Evolutionary conservation across 2,113 vertebrate species (phyloP), one percentile per base, ranked within the genome.

Genomic region (Canis aureus): DNA sequence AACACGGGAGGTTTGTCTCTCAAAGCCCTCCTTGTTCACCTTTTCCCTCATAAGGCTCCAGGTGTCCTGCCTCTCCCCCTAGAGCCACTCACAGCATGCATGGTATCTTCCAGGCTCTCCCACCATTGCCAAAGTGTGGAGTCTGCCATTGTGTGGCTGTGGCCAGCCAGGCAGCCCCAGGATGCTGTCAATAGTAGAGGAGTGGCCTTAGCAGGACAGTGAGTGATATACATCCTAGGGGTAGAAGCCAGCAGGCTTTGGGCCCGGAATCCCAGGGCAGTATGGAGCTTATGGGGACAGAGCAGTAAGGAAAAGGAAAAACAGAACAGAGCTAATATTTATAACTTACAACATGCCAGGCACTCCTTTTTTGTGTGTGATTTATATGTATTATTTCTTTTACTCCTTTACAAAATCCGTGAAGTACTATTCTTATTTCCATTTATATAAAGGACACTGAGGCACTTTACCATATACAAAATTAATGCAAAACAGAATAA

Each of bases 71-170:
- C 73, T n/a, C 13, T 83, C 57, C 27, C 66, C 9, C 7, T 25
- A 19, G 0, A 13, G 76, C 8, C 73, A 94, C 97, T 97, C 97
- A 97, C 94, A 96, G 74, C 96, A 91, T 43, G 43, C 69, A 97
- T 64, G 0, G 86, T 88, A 76, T 94, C 81, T 43, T 15, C 59
- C 43, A 98, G 94, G 73, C 93, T 97, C 79, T 97, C 97, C 71
- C 95, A 98, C 97, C 97, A 98, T 88, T 98, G 98, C 22, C 80
- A 78, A 27, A 98, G 49, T 0, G 97, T 98, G 67, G 97, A 98
- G 86, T 98, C 98, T 38, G 98, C 98, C 91, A 98, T 97, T 97
- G 97, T 97, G 90, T 97, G 90, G 35, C 98, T 4, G 51, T 73
- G 97, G 92, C 97, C 90, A 11, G 91, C 49, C 85, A 97, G 94